phyloP scores from a whole-genome alignment of 2,888 invertebrate genomes.

The Chrysolina oricalcia region DNA sequence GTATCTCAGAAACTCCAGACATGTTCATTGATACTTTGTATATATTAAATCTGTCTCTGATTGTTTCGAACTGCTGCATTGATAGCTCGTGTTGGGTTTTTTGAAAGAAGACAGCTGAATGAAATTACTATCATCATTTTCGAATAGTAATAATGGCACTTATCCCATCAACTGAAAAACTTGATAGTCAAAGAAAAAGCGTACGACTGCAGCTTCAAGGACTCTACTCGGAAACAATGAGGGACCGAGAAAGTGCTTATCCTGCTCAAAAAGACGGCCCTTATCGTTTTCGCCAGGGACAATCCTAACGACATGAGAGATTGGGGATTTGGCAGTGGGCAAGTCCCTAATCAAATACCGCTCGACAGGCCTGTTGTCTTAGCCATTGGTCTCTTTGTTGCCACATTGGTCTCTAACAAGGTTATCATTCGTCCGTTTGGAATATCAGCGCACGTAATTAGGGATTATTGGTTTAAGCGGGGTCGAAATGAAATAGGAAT shows the following conservation, averaged over 20 bases:
- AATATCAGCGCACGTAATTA: slow-evolving; percentile 23
- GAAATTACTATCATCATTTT: background rate
- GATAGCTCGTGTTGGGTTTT: too few species aligned
- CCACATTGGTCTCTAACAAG: slow-evolving; percentile 59
- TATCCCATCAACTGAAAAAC: background rate
- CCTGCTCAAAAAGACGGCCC: slow-evolving; percentile 1
- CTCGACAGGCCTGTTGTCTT: slow-evolving; percentile 64
- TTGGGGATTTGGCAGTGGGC: slow-evolving; percentile 61
- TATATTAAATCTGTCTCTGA: too few species aligned
- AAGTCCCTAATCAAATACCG: slow-evolving; percentile 68
- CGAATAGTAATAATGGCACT: background rate
- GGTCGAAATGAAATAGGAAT: slow-evolving; percentile 7
- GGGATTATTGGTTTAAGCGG: slow-evolving; percentile 16
- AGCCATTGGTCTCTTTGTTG: slow-evolving; percentile 60
- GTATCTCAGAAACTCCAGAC: background rate
- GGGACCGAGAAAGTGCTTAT: background rate
- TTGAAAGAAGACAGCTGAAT: too few species aligned
- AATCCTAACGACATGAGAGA: slow-evolving; percentile 55
- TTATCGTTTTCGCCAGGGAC: slow-evolving; percentile 22
- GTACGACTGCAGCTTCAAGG: background rate
- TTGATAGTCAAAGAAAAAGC: too few species aligned
- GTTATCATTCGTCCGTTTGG: slow-evolving; percentile 55
- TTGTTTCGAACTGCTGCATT: too few species aligned
- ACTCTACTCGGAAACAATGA: slow-evolving; percentile 6
- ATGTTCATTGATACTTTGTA: too few species aligned